Conservation (phyloP, 2,113 vertebrate species). For the Smithornis capensis region DNA sequence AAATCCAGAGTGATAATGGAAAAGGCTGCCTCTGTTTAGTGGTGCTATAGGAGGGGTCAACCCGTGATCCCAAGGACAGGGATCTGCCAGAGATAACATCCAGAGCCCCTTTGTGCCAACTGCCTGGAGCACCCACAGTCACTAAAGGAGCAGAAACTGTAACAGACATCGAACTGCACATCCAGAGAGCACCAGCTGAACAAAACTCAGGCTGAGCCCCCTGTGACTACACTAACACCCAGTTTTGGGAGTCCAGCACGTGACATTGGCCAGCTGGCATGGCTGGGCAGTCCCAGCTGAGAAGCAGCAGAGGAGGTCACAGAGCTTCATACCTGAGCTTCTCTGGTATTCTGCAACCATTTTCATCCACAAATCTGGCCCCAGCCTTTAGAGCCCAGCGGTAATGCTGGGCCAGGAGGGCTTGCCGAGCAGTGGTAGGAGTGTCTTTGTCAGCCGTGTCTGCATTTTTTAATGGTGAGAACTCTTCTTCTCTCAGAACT, state of each 20-base stretch:
- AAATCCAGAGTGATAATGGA: background rate
- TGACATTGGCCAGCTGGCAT: background rate
- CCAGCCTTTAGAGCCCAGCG: conserved; percentile 85
- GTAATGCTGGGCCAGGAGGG: conserved; percentile 86
- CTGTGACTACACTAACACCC: background rate
- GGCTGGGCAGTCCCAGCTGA: background rate
- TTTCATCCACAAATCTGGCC: conserved; percentile 75
- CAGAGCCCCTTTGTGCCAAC: background rate
- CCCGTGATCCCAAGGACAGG: background rate
- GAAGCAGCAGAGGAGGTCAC: background rate
- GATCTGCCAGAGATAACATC: background rate
- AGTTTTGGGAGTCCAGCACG: background rate
- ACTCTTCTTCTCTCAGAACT: conserved; percentile 89
- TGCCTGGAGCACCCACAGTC: background rate
- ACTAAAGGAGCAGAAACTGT: background rate
- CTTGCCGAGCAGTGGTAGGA: conserved; percentile 76
- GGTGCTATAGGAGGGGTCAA: background rate
- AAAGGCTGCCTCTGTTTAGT: background rate
- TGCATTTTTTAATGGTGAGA: conserved; percentile 90
- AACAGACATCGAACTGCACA: background rate
- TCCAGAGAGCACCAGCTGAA: background rate
- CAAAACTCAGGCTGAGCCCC: fast-evolving
- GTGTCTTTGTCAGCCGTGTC: conserved; percentile 79
- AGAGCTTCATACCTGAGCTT: conserved; percentile 67
- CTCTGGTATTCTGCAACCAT: conserved; percentile 61